These are phyloP conservation scores for Nothocercus nigrocapillus DNA, from an alignment of 2,113 vertebrate genomes.

Conservation along the genomic window DNA sequence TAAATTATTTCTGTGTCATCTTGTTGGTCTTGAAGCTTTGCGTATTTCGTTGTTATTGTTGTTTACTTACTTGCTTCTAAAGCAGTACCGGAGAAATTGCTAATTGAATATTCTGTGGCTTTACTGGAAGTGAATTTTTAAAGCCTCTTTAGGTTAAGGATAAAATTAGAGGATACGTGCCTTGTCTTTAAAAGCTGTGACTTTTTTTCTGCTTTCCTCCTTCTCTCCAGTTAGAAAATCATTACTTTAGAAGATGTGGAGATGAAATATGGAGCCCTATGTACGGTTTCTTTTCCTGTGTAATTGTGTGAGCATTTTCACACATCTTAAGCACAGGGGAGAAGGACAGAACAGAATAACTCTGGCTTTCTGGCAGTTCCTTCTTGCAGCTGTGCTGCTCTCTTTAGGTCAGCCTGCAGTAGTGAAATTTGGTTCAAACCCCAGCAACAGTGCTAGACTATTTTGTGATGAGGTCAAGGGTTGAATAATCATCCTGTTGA, in stretches of 20 bases:
- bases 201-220: conserved; percentile 4
- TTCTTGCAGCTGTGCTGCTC: conserved; percentile 57
- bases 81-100: neutral
- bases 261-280: conserved; percentile 42
- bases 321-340: conserved; percentile 41
- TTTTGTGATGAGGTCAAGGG: conserved; percentile 60
- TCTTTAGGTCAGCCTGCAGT: conserved; percentile 52
- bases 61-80: neutral
- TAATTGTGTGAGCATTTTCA: conserved; percentile 60
- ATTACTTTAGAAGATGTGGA: conserved; percentile 60
- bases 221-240: conserved; percentile 51
- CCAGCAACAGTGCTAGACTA: conserved; percentile 34
- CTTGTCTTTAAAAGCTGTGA: conserved; percentile 39
- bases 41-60: neutral
- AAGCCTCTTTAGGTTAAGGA: conserved; percentile 7
- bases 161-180: conserved; percentile 13
- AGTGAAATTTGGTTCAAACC: conserved; percentile 49
- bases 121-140: neutral
- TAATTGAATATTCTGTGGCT: conserved; percentile 7
- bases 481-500: conserved; percentile 56
- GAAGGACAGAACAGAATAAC: conserved; percentile 46
- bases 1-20: neutral
- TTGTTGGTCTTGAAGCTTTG: neutral
- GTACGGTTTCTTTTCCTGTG: conserved; percentile 40
- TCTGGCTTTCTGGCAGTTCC: conserved; percentile 55